Conservation (phyloP, 2,888 invertebrate genomes). For the Liposcelis brunnea region DNA sequence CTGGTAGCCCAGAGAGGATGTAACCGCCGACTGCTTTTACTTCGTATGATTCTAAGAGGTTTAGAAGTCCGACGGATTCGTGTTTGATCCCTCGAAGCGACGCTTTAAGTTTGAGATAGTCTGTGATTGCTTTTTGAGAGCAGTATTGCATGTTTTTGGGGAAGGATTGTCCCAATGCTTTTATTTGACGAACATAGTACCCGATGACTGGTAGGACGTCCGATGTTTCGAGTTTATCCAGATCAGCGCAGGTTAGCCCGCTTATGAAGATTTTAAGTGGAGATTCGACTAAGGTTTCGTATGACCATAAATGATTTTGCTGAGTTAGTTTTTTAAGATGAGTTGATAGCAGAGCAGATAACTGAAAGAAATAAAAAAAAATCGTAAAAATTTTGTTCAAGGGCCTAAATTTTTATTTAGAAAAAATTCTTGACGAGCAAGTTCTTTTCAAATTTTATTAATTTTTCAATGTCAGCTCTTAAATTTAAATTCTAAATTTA, state of each 20-base stretch:
- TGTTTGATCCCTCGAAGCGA: constrained; percentile 11
- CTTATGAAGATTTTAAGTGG: constrained; percentile 39
- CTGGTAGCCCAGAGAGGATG: constrained; percentile 15
- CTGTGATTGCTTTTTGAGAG: constrained; percentile 14
- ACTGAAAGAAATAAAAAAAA: background rate
- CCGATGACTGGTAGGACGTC: constrained; percentile 12
- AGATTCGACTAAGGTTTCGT: background rate
- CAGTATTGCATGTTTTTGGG: constrained; percentile 18
- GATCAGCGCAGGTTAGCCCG: constrained; percentile 41
- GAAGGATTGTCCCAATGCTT: constrained; percentile 13
- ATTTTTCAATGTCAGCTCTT: too few species aligned
- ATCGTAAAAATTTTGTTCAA: background rate
- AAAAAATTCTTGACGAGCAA: too few species aligned
- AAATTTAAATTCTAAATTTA: too few species aligned
- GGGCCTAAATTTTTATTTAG: too few species aligned
- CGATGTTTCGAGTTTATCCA: background rate
- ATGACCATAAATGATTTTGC: background rate
- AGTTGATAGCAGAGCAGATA: background rate
- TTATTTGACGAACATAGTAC: constrained; percentile 10
- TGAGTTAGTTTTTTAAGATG: too few species aligned
- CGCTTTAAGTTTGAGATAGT: constrained; percentile 16
- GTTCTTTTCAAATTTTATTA: too few species aligned
- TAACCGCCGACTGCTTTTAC: constrained; percentile 18
- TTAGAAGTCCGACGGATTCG: constrained; percentile 11
- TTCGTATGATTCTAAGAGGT: constrained; percentile 16